A percentile compares a stretch with the other conserved stretches of the same genome.
Conservation (phyloP, 2,797 vertebrate genomes). For the Lates japonicus region DNA sequence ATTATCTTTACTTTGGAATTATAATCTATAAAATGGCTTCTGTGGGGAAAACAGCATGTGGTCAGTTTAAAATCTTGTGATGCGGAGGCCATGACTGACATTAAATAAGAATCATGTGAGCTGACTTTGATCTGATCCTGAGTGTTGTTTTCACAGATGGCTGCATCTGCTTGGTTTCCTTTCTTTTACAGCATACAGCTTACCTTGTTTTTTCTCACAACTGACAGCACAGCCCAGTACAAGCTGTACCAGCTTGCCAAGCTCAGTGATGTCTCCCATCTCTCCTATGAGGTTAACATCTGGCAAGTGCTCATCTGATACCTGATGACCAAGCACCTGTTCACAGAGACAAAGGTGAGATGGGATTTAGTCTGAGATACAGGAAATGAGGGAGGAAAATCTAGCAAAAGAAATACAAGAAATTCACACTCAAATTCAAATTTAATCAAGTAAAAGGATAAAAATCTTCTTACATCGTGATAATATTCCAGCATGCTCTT, state of each 20-base stretch:
- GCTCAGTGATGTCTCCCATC: conserved; percentile 87
- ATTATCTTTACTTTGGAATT: background rate
- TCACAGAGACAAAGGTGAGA: background rate
- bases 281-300: conserved; percentile 91
- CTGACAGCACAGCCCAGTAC: conserved; percentile 93
- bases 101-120: conserved; percentile 36
- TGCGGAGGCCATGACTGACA: background rate
- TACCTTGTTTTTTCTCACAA: conserved; percentile 95
- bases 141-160: conserved; percentile 33
- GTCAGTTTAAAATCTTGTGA: conserved; percentile 13
- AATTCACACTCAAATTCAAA: background rate
- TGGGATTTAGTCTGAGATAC: background rate
- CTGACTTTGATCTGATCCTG: conserved; percentile 41
- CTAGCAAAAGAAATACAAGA: background rate
- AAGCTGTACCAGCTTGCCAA: conserved; percentile 92
- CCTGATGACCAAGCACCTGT: conserved; percentile 88
- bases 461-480: conserved; percentile 89
- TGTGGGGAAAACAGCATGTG: background rate
- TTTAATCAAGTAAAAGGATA: background rate
- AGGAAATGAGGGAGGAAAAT: background rate
- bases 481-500: conserved; percentile 93
- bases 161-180: conserved; percentile 9
- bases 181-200: background rate
- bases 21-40: background rate
- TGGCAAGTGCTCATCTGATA: conserved; percentile 88